A percentile compares a stretch with the other conserved stretches of the same genome.
Evolutionary conservation across 2,113 vertebrate genomes (phyloP).

Genomic region (Ophiodon elongatus): DNA sequence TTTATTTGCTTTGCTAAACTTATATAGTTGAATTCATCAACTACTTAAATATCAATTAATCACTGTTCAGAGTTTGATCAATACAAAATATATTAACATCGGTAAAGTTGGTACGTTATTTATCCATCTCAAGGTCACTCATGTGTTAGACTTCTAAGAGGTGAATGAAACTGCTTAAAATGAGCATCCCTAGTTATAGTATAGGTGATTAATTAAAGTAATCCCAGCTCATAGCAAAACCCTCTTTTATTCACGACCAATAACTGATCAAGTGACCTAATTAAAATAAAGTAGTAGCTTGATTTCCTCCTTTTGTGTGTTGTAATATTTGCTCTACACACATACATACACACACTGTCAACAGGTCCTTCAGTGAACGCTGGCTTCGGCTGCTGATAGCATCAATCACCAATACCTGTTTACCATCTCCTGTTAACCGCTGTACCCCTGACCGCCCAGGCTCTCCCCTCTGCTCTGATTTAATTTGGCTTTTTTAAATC

Average conservation of each 20-base stretch:
- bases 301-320: background rate
- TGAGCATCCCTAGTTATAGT: background rate
- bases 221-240: background rate
- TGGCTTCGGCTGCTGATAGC: constrained; percentile 40
- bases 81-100: background rate
- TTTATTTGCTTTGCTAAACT: background rate
- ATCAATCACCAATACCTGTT: constrained; percentile 65
- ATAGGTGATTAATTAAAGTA: background rate
- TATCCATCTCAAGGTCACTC: background rate
- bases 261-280: background rate
- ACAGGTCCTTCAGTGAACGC: constrained; percentile 16
- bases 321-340: background rate
- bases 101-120: background rate
- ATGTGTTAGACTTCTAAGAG: background rate
- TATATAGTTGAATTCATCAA: background rate
- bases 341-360: constrained; percentile 12
- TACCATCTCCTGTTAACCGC: constrained; percentile 56
- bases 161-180: background rate
- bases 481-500: constrained; percentile 71
- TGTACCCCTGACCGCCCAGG: constrained; percentile 41
- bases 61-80: background rate
- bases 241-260: background rate
- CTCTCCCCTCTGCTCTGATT: constrained; percentile 59
- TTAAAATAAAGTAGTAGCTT: background rate
- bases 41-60: background rate